Conservation (phyloP, 1,140 invertebrate species). For the Lepidurus apus region DNA sequence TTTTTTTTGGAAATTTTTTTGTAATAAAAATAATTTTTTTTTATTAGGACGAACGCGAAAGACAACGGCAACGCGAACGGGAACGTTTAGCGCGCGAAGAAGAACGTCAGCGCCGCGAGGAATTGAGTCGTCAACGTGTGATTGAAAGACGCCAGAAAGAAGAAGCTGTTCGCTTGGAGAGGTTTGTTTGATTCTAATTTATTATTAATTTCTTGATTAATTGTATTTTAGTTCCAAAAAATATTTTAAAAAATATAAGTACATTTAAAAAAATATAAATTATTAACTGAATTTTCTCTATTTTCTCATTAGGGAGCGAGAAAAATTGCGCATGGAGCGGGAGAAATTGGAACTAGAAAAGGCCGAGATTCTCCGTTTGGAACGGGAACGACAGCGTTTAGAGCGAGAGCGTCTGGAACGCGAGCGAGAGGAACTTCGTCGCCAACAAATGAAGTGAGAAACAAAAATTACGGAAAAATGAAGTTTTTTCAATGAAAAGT, state of each 20-base stretch:
- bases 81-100: conserved; percentile 66
- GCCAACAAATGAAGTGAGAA: conserved; percentile 60
- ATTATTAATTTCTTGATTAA: not conserved
- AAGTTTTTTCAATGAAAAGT: not conserved
- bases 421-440: conserved; percentile 72
- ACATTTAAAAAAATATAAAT: too few relatives aligned
- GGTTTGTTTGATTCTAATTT: conserved; percentile 36
- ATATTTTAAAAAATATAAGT: too few relatives aligned
- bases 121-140: conserved; percentile 62
- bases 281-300: conserved; percentile 29
- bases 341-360: conserved; percentile 72
- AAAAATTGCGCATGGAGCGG: conserved; percentile 67
- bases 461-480: not conserved
- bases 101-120: conserved; percentile 65
- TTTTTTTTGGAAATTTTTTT: not conserved
- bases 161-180: conserved; percentile 69
- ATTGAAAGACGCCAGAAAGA: conserved; percentile 69
- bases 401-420: conserved; percentile 76
- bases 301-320: conserved; percentile 55
- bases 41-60: conserved; percentile 65
- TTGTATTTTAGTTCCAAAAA: not conserved
- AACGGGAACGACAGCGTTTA: conserved; percentile 70
- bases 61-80: conserved; percentile 66
- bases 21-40: conserved; percentile 27
- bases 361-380: conserved; percentile 68